These are phyloP conservation scores for Anarhynchus alexandrinus DNA, from an alignment of 2,113 vertebrate genomes.

Conservation along the genomic window DNA sequence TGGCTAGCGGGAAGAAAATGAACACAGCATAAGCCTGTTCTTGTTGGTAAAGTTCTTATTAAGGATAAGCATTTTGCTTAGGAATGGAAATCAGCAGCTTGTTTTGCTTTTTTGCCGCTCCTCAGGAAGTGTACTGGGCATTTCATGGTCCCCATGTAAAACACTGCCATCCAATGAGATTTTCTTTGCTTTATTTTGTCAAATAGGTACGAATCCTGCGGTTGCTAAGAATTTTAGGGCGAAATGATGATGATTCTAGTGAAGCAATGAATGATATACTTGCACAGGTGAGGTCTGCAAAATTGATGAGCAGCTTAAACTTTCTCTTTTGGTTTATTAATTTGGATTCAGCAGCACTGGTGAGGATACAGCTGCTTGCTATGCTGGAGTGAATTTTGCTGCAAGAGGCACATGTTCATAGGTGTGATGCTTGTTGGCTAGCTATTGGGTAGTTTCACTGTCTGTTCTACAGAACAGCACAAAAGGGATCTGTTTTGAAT, in stretches of 20 bases:
- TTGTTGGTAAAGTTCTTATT: background rate
- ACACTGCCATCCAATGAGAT: background rate
- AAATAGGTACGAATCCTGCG: constrained; percentile 95
- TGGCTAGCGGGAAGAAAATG: background rate
- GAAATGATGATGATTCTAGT: constrained; percentile 97
- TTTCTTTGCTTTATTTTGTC: constrained; percentile 40
- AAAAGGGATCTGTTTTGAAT: background rate
- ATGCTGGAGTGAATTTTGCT: background rate
- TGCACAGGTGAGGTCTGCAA: constrained; percentile 86
- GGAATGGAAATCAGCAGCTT: background rate
- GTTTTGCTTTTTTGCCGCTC: background rate
- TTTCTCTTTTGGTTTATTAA: background rate
- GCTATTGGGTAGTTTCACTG: background rate
- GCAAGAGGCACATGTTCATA: background rate
- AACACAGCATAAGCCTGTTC: background rate
- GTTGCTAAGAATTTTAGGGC: constrained; percentile 95
- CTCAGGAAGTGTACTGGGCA: background rate
- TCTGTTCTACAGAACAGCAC: background rate
- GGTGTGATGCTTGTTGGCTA: background rate
- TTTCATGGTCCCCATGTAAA: background rate
- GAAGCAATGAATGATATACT: constrained; percentile 99
- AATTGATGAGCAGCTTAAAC: background rate
- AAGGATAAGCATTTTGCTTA: background rate
- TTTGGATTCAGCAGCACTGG: background rate
- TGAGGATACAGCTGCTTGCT: background rate